phyloP scores from a whole-genome alignment of 1,140 invertebrate species.

The Musca domestica region DNA sequence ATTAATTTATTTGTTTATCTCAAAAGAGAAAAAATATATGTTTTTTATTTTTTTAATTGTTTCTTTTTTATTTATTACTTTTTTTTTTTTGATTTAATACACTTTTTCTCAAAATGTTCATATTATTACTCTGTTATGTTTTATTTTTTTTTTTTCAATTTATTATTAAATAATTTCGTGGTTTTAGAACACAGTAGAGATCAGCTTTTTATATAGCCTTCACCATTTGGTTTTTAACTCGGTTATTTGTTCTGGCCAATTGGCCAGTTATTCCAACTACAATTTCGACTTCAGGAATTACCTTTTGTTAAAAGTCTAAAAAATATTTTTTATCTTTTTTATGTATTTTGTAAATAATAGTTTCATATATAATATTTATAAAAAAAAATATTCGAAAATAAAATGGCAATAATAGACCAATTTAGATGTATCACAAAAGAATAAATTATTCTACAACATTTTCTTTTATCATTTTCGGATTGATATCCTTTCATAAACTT shows the following conservation, averaged over 20 bases:
- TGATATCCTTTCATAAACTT: too few species aligned
- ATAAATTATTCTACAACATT: too few species aligned
- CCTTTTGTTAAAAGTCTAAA: slow-evolving; percentile 14
- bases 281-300: neutral
- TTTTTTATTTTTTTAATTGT: slow-evolving; percentile 14
- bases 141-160: slow-evolving; percentile 13
- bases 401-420: too few species aligned
- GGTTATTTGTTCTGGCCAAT: neutral
- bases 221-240: too few species aligned
- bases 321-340: slow-evolving; percentile 21
- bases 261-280: too few species aligned
- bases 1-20: slow-evolving; percentile 17
- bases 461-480: too few species aligned
- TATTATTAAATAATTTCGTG: slow-evolving; percentile 23
- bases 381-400: too few species aligned
- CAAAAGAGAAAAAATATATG: slow-evolving; percentile 22
- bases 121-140: slow-evolving; percentile 9
- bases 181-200: slow-evolving; percentile 30
- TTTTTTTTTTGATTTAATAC: slow-evolving; percentile 27
- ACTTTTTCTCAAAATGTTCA: slow-evolving; percentile 7
- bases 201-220: slow-evolving; percentile 17
- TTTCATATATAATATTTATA: too few species aligned
- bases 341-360: neutral
- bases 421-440: too few species aligned
- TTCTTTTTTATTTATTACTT: slow-evolving; percentile 14